phyloP scores from a whole-genome alignment of 2,113 vertebrate species.

The Typhlomys cinereus region DNA sequence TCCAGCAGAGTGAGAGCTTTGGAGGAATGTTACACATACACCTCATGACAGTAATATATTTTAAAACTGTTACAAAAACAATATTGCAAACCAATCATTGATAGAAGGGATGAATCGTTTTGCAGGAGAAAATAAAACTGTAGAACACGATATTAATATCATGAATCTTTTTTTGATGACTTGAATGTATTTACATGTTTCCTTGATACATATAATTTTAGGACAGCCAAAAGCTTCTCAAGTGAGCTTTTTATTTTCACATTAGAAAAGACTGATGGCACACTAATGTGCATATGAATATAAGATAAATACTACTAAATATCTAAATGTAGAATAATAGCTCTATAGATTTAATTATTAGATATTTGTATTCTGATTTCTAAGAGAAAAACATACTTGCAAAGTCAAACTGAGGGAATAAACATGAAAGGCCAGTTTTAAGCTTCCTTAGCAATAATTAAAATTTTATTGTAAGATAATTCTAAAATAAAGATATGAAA shows the following conservation, averaged over 20 bases:
- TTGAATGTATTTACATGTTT: background rate
- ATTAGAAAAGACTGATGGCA: constrained; percentile 7
- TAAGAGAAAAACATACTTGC: background rate
- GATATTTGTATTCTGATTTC: constrained; percentile 20
- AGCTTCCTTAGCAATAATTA: background rate
- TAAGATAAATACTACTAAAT: background rate
- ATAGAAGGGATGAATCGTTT: background rate
- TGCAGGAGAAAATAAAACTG: background rate
- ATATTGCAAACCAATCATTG: background rate
- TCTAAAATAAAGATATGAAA: background rate
- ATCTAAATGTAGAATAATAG: constrained; percentile 27
- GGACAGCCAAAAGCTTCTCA: too few species aligned
- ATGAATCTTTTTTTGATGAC: background rate
- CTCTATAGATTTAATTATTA: background rate
- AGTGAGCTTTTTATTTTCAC: too few species aligned
- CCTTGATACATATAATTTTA: constrained; percentile 9
- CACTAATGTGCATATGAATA: background rate
- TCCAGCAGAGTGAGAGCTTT: too few species aligned
- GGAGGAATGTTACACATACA: too few species aligned
- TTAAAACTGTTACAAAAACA: background rate
- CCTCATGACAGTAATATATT: background rate
- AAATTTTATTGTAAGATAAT: background rate
- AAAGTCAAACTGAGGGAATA: background rate
- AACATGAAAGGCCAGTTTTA: background rate
- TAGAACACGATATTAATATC: background rate